Conservation (phyloP, 2,797 vertebrate species). For the Danio jaintianensis region DNA sequence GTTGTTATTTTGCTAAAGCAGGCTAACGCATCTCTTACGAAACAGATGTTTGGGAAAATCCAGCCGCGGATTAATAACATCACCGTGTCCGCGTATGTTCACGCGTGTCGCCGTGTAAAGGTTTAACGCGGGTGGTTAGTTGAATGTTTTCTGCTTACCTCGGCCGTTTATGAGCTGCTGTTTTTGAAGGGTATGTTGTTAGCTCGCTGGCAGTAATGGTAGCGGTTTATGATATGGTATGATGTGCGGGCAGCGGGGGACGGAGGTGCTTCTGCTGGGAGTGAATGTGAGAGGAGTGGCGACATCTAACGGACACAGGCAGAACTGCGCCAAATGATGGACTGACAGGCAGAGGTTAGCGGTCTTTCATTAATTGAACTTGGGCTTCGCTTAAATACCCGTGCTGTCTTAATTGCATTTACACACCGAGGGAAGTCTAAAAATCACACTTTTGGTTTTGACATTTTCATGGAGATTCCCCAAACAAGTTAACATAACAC, state of each 20-base stretch:
- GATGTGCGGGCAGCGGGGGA: slow-evolving; percentile 47
- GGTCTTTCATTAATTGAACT: background rate
- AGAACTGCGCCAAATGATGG: slow-evolving; percentile 1
- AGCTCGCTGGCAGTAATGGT: slow-evolving; percentile 30
- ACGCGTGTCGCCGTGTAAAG: background rate
- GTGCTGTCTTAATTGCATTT: background rate
- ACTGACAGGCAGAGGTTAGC: background rate
- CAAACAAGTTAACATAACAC: background rate
- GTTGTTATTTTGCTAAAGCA: slow-evolving; percentile 51
- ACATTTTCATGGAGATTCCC: background rate
- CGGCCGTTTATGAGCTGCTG: slow-evolving; percentile 8
- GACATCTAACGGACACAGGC: background rate
- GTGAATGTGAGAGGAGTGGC: slow-evolving; percentile 25
- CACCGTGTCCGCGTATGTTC: background rate
- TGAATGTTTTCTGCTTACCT: slow-evolving; percentile 23
- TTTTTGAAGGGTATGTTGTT: slow-evolving; percentile 31
- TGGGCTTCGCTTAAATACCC: background rate
- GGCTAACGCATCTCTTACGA: slow-evolving; percentile 50
- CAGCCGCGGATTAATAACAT: slow-evolving; percentile 30
- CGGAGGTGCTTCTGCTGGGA: slow-evolving; percentile 30
- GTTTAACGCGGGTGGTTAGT: background rate
- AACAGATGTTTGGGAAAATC: slow-evolving; percentile 58
- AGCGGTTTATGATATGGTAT: slow-evolving; percentile 30
- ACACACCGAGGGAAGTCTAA: background rate
- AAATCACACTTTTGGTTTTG: background rate